phyloP scores from a whole-genome alignment of 2,113 vertebrate species.

The Misgurnus anguillicaudatus region DNA sequence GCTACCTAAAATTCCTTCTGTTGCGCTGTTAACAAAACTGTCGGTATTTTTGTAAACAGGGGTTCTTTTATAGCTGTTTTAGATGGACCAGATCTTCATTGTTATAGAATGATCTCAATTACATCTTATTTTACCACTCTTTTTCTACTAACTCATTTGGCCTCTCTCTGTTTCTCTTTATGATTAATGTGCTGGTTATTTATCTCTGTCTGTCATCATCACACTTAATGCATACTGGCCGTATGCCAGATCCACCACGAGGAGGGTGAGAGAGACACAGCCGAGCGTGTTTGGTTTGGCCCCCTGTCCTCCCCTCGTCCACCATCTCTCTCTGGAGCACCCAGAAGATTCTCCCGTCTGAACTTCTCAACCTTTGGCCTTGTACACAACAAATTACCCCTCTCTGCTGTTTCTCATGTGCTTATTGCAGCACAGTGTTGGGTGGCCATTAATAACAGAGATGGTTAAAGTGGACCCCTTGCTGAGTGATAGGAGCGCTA shows the following conservation, averaged over 20 bases:
- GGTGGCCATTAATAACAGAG: slow-evolving; percentile 40
- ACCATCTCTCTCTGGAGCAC: slow-evolving; percentile 34
- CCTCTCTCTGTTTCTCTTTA: slow-evolving; percentile 18
- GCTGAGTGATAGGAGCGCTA: slow-evolving; percentile 56
- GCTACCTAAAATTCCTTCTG: slow-evolving; percentile 4
- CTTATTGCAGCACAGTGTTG: slow-evolving; percentile 49
- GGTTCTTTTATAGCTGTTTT: not conserved
- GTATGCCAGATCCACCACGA: slow-evolving; percentile 50
- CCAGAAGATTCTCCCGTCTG: slow-evolving; percentile 47
- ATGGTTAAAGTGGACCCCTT: slow-evolving; percentile 40
- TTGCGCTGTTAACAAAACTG: slow-evolving; percentile 6
- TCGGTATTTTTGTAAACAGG: not conserved
- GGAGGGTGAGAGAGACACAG: slow-evolving; percentile 53
- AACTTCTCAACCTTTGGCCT: slow-evolving; percentile 57
- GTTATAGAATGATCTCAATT: slow-evolving; percentile 27
- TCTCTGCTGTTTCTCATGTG: slow-evolving; percentile 58
- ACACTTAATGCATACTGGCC: slow-evolving; percentile 54
- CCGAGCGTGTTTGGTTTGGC: slow-evolving; percentile 59
- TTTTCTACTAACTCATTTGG: slow-evolving; percentile 18
- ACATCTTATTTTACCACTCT: slow-evolving; percentile 16
- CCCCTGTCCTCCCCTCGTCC: slow-evolving; percentile 34
- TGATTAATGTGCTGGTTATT: slow-evolving; percentile 57
- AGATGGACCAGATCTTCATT: slow-evolving; percentile 15
- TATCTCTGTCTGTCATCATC: slow-evolving; percentile 61
- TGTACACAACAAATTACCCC: slow-evolving; percentile 58